Conservation (phyloP, 2,113 vertebrate genomes). For the Pontoporia blainvillei region DNA sequence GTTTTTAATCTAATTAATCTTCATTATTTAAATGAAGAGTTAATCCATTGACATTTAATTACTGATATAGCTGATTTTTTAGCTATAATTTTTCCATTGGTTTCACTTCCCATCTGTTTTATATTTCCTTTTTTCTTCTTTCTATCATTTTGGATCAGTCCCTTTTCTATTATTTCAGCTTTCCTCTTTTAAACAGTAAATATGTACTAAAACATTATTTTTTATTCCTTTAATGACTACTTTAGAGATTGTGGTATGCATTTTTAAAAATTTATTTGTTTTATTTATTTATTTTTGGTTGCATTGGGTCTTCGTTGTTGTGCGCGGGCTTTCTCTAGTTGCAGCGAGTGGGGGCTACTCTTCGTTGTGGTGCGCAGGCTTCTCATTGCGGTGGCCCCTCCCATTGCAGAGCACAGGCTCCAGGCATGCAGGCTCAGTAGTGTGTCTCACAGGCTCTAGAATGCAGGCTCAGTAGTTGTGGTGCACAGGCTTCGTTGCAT, state of each 20-base stretch:
- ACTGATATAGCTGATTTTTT: not conserved
- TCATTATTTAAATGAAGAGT: not conserved
- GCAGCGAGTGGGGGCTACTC: no score
- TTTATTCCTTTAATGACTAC: not conserved
- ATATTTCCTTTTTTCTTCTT: not conserved
- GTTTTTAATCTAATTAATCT: not conserved
- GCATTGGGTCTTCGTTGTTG: not conserved
- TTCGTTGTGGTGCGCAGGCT: fast-evolving
- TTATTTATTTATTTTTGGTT: no score
- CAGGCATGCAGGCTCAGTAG: no score
- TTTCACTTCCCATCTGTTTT: not conserved
- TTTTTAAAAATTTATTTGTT: not conserved
- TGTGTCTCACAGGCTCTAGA: no score
- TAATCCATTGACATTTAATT: not conserved
- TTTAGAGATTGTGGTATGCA: not conserved
- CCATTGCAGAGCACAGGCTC: no score
- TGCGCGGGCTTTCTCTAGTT: no score
- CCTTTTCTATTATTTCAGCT: not conserved
- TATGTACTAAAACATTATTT: not conserved
- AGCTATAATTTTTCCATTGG: not conserved
- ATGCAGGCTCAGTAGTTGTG: no score
- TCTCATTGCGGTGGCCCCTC: no score
- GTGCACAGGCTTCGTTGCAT: no score
- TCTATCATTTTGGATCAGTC: not conserved
- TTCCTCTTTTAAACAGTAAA: not conserved